Percentiles rank a stretch among this genome's conserved stretches.
These are phyloP conservation scores for Pygocentrus nattereri DNA, from an alignment of 2,797 vertebrate species.

Conservation along the genomic window DNA sequence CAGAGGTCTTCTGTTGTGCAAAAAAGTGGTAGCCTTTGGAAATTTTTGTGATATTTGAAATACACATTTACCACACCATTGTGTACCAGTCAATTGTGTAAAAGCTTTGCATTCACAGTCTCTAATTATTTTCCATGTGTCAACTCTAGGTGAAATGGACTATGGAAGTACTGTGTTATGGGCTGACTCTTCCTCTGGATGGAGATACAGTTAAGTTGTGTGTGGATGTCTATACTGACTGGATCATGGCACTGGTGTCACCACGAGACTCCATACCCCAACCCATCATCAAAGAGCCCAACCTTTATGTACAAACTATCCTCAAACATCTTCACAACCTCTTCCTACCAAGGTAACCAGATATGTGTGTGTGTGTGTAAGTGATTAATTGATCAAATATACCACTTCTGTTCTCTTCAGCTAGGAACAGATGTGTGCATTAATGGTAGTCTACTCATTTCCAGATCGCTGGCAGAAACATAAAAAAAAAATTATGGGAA, in stretches of 20 bases:
- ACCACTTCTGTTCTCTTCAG: neutral
- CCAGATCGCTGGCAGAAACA: too few relatives aligned
- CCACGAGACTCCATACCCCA: constrained; percentile 89
- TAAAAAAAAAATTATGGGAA: too few relatives aligned
- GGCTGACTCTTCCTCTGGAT: constrained; percentile 90
- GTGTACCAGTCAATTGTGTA: neutral
- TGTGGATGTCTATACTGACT: constrained; percentile 94
- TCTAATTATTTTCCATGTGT: constrained; percentile 9
- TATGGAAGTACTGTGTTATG: constrained; percentile 94
- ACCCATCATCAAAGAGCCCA: constrained; percentile 90
- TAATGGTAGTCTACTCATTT: too few relatives aligned
- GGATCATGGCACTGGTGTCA: constrained; percentile 91
- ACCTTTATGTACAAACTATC: constrained; percentile 91
- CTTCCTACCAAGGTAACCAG: constrained; percentile 88
- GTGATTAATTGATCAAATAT: neutral
- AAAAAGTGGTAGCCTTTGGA: too few relatives aligned
- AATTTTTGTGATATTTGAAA: too few relatives aligned
- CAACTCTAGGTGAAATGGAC: constrained; percentile 91
- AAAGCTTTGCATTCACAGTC: constrained; percentile 3
- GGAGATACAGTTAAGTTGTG: constrained; percentile 92
- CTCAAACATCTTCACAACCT: constrained; percentile 92
- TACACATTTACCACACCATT: too few relatives aligned
- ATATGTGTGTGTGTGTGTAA: neutral
- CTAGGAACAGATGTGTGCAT: too few relatives aligned
- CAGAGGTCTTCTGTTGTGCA: too few relatives aligned